Base-by-base conservation (phyloP, 2,113 vertebrate genomes). In the Crocuta crocuta region DNA sequence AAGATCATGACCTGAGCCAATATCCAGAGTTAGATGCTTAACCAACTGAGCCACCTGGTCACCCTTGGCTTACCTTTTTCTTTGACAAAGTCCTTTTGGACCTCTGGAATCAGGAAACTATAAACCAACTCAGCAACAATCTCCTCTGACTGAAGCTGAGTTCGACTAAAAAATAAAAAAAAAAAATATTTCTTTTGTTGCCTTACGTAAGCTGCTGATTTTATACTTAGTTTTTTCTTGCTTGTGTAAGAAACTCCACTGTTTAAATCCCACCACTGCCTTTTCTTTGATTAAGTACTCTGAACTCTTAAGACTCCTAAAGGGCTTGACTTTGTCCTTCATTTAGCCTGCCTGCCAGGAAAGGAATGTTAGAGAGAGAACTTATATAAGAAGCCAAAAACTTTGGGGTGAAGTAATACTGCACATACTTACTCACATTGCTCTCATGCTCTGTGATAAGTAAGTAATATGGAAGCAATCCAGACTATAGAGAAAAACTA, bases 81-180 rank as follows among this genome's bases (percentile, higher is more conserved):
- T 98, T 99, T 99, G 97, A 99, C 68, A 19, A 76, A 98, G 11
- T 96, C 99, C 98, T 99, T 99, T 98, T 99, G 97, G 1, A 99
- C 98, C 97, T 99, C 99, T 48, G 99, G 99, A 95, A 99, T 99
- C 39, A 99, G 99, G 98, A 99, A 99, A 92, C 99, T 98, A 97
- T 99, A 99, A 97, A 99, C 99, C 98, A 99, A 96, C 98, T 99
- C 99, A 4, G 99, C 99, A 97, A 99, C 99, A 78, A 99, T 99
- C 98, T 99, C 99, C 98, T 99, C 99, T 11, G 99, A 99, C 98
- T 99, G 99, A 91, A 98, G 98, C n/a, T 11, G 94, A 92, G 98
- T 99, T 94, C 96, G 99, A 63, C 99, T 99, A 45, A 17, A 91
- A 89, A 93, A 94, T 97, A 98, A 98, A 48, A 53, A n/a, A 97